These are phyloP conservation scores for Phorcus lineatus DNA, from an alignment of 2,888 invertebrate species.

Conservation along the genomic window DNA sequence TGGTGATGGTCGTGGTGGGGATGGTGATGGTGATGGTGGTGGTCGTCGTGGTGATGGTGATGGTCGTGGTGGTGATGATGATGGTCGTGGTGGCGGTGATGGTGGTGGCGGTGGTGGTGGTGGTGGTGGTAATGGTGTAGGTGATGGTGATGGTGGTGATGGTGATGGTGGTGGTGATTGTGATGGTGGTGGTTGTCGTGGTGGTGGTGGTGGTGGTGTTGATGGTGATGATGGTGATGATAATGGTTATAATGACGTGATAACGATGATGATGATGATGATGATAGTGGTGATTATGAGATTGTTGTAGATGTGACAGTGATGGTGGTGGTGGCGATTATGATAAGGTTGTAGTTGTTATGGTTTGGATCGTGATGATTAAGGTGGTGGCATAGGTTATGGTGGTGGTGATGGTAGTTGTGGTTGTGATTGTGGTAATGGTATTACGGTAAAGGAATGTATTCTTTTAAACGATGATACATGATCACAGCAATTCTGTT, in stretches of 20 bases:
- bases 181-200: neutral
- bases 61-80: neutral
- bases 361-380: no score
- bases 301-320: no score
- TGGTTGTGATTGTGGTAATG: no score
- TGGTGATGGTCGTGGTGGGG: neutral
- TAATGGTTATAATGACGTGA: neutral
- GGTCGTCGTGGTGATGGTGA: neutral
- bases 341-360: no score
- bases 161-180: neutral
- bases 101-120: slow-evolving; percentile 1
- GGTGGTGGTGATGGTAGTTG: neutral
- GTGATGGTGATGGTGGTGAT: neutral
- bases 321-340: neutral
- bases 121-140: neutral
- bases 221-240: neutral
- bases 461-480: no score
- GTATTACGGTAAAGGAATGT: no score
- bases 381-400: no score
- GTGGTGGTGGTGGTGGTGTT: neutral
- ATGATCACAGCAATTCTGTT: no score
- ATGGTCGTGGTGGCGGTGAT: slow-evolving; percentile 10
- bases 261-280: slow-evolving; percentile 6
- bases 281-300: no score
- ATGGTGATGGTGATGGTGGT: neutral